Evolutionary conservation across 2,888 invertebrate genomes (phyloP), one percentile per base, ranked within the genome.

Genomic region (Ichneumon xanthorius): DNA sequence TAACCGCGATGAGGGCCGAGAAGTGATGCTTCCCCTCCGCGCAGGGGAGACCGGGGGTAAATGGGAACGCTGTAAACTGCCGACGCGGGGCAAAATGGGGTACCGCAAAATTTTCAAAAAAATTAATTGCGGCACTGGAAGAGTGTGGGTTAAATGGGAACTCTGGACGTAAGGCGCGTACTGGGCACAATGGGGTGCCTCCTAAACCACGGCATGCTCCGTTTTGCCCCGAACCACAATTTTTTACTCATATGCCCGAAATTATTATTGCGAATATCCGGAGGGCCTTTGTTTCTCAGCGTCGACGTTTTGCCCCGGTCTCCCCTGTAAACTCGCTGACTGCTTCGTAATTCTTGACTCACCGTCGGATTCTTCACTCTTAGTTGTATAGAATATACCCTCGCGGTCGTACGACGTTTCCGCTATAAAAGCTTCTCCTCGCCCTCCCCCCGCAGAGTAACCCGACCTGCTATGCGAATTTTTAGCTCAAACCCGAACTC

Each of bases 391-490:
- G 58, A 58, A 63, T 16, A 33, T 30, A 75, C n/a, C 40, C 53
- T 76, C 76, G n/a, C 37, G 53, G 76, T 71, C 63, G 53, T 82
- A 63, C 63, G 71, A 76, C 50, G 75, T 76, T 82, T 82, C 70
- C 70, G 70, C 81, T 82, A 71, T 76, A 82, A 82, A 82, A 76
- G 76, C 81, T 76, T 76, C 76, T 22, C 58, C 58, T 4, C 11
- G 22, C 26, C 26, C 11, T 14, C 26, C 58, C 68, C 50, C 63
- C 53, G 30, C 45, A 53, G 50, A 70, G 81, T 82, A 82, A 82
- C 63, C 70, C 81, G 81, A 82, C 71, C 81, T 70, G 76, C 45
- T 65, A 82, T 76, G 71, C 81, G 81, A 82, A 82, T 82, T 76
- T 82, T 82, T 70, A 63, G 70, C 71, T 82, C 63, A 61, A 82